These are phyloP conservation scores for Anguilla obscura DNA, from an alignment of 2,797 vertebrate species.

Conservation along the genomic window DNA sequence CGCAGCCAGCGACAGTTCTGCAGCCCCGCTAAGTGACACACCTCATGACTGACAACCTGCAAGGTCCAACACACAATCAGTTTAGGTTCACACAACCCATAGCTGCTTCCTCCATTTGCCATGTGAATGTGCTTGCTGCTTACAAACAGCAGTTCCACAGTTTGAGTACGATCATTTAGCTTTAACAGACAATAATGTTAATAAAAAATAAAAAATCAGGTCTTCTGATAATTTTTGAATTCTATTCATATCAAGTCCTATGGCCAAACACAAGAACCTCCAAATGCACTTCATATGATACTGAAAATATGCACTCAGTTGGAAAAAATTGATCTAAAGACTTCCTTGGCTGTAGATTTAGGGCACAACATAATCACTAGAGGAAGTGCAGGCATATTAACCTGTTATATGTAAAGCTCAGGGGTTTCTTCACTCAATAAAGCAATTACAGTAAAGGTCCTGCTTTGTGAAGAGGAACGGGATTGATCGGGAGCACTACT, in stretches of 20 bases:
- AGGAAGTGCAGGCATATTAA: background rate
- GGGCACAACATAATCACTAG: background rate
- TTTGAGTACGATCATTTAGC: background rate
- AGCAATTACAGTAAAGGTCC: background rate
- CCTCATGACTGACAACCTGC: conserved; percentile 66
- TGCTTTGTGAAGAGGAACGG: background rate
- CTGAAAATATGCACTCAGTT: background rate
- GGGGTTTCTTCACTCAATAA: background rate
- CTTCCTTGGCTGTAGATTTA: background rate
- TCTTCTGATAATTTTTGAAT: background rate
- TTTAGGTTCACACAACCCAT: background rate
- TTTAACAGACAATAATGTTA: background rate
- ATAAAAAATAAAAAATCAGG: background rate
- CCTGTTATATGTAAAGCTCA: background rate
- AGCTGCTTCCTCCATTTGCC: background rate
- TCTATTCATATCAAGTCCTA: background rate
- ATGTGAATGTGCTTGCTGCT: background rate
- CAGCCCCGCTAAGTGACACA: conserved; percentile 70
- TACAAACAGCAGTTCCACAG: background rate
- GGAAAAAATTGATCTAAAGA: background rate
- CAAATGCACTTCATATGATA: background rate
- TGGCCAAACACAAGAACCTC: background rate
- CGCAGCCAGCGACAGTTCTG: conserved; percentile 71
- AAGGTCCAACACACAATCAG: background rate
- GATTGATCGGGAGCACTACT: background rate